Evolutionary conservation across 2,113 vertebrate genomes (phyloP), one percentile per base, ranked within the genome.

Genomic region (Gallinago paraguaiae): DNA sequence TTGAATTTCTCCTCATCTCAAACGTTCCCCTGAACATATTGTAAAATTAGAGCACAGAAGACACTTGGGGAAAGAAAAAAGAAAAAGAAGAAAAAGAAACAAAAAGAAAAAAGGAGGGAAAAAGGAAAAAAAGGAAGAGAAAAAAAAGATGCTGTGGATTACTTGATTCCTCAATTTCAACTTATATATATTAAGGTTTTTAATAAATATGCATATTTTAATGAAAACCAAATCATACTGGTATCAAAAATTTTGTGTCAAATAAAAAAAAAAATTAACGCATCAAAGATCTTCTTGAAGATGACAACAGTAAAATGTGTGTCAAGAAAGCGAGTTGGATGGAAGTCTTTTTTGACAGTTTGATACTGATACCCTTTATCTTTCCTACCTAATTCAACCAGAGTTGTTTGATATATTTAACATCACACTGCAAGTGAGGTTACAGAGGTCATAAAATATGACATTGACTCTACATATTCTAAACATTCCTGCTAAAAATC

Each of bases 21-120:
- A 51, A 39, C 7, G 17, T 25, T 64, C 53, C 45, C 24, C 24
- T 1, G 10, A 53, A 76, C 20, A 35, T 17, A 53, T 4, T 48
- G n/a, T 43, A 56, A 68, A 78, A 82, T 37, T 10, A 50, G 27
- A 72, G 24, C 53, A 82, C 8, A 50, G 31, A 56, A 22, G 24
- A 78, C 18, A n/a, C 4, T 7, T 11, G 18, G 15, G 16, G 5
- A 6, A 10, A 14, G 5, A 11, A 20, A 3, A 4, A 7, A 17
- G 8, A 27, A 7, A 16, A 25, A 23, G 17, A 6, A 4, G 6
- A 8, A 5, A 16, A 30, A 19, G 5, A 18, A 31, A 10, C 30
- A 7, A 5, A 7, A n/a, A 31, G 12, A 16, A 19, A 10, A 35
- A 35, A 35, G 5, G 17, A n/a, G 13, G 23, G 35, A 9, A 28